phyloP scores from a whole-genome alignment of 2,113 vertebrate species.

The Gnathonemus longibarbis region DNA sequence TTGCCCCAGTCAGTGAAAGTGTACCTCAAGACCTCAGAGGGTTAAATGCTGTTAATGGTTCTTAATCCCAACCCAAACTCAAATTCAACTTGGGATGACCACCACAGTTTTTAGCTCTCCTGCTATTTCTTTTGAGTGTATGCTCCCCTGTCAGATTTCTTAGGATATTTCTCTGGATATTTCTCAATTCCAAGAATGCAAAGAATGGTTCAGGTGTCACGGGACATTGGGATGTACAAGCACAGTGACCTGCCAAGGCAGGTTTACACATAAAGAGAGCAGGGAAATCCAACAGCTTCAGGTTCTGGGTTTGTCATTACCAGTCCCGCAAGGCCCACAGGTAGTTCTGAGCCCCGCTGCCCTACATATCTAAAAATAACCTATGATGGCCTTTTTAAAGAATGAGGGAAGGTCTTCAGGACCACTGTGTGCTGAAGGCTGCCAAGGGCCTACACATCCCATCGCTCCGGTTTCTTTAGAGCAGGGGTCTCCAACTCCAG shows the following conservation, averaged over 20 bases:
- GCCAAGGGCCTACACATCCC: background rate
- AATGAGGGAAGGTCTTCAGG: background rate
- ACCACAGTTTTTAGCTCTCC: background rate
- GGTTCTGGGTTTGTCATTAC: constrained; percentile 11
- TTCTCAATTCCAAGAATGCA: background rate
- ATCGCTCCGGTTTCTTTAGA: background rate
- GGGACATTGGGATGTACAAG: background rate
- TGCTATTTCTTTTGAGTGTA: background rate
- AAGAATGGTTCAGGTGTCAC: background rate
- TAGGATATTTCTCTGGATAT: background rate
- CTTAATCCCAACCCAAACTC: background rate
- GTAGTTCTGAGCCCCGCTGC: background rate
- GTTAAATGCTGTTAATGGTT: background rate
- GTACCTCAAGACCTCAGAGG: no score
- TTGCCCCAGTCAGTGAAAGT: no score
- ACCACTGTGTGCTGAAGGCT: background rate
- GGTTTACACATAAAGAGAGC: constrained; percentile 14
- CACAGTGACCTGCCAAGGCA: constrained; percentile 6
- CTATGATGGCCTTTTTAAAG: background rate
- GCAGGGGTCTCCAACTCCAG: no score
- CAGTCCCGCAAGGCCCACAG: background rate
- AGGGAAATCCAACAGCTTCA: background rate
- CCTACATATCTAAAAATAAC: background rate
- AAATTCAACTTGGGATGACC: background rate
- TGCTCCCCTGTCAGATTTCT: background rate